phyloP scores from a whole-genome alignment of 2,113 vertebrate species.

The Chaenocephalus aceratus region DNA sequence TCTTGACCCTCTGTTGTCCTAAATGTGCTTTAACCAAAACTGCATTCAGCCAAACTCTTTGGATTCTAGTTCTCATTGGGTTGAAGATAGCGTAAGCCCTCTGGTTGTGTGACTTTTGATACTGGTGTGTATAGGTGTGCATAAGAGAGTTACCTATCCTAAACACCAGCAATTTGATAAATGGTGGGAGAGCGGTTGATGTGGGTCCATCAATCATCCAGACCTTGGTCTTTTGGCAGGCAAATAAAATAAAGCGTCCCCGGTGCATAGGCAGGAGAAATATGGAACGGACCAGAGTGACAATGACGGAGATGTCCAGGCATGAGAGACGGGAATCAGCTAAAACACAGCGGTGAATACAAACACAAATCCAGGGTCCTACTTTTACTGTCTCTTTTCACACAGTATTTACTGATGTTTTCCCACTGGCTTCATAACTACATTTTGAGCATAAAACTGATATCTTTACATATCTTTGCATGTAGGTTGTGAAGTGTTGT shows the following conservation, averaged over 20 bases:
- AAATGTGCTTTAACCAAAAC: slow-evolving; percentile 18
- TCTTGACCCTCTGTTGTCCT: neutral
- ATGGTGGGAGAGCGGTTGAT: slow-evolving; percentile 66
- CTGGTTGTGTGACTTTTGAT: neutral
- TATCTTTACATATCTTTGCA: neutral
- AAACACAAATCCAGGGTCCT: slow-evolving; percentile 12
- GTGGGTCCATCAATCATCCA: slow-evolving; percentile 74
- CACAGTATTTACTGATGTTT: neutral
- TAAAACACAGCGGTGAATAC: slow-evolving; percentile 38
- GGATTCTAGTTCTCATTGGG: neutral
- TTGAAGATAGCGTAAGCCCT: neutral
- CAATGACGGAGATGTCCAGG: slow-evolving; percentile 67
- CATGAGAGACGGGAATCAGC: slow-evolving; percentile 48
- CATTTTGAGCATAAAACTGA: neutral
- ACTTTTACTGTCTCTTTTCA: slow-evolving; percentile 3
- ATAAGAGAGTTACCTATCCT: slow-evolving; percentile 47
- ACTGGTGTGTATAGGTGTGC: slow-evolving; percentile 14
- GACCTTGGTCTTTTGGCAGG: slow-evolving; percentile 75
- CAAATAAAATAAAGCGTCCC: slow-evolving; percentile 80
- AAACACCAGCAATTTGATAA: slow-evolving; percentile 65
- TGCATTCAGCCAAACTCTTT: slow-evolving; percentile 2
- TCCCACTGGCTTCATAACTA: neutral
- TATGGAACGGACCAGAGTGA: slow-evolving; percentile 70
- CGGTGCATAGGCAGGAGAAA: slow-evolving; percentile 73
- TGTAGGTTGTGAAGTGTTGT: neutral